These are phyloP conservation scores for Pelobates fuscus DNA, from an alignment of 2,113 vertebrate species.

Conservation along the genomic window DNA sequence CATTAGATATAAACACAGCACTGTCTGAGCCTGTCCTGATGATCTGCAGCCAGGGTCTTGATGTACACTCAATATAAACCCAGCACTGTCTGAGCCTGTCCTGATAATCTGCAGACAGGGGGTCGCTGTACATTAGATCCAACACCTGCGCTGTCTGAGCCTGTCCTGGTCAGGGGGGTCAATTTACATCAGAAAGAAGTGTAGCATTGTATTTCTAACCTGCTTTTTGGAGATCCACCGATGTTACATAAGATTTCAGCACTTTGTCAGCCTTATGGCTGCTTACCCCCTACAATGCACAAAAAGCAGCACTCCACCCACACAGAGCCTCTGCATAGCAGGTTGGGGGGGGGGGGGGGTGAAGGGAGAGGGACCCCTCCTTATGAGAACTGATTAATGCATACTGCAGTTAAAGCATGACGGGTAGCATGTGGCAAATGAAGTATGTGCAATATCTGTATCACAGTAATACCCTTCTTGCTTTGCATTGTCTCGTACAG, in stretches of 20 bases:
- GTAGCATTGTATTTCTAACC: neutral
- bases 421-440: conserved; percentile 4
- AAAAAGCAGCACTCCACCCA: conserved; percentile 34
- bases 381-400: conserved; percentile 18
- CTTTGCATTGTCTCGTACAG: no score
- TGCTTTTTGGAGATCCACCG: neutral
- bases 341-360: conserved; percentile 43
- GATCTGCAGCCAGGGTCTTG: neutral
- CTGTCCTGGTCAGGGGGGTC: no score
- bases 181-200: no score
- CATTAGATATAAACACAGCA: neutral
- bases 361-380: conserved; percentile 23
- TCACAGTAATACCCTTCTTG: no score
- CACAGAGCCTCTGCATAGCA: conserved; percentile 32
- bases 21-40: neutral
- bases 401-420: conserved; percentile 22
- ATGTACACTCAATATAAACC: neutral
- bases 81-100: neutral
- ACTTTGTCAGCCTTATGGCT: neutral
- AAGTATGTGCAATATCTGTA: neutral
- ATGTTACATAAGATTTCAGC: neutral
- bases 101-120: neutral
- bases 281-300: neutral
- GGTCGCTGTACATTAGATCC: neutral
- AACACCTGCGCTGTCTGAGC: no score